These are phyloP conservation scores for Apostichopus californicus DNA, from an alignment of 35 echinoderm and acorn worm species.

Conservation along the genomic window DNA sequence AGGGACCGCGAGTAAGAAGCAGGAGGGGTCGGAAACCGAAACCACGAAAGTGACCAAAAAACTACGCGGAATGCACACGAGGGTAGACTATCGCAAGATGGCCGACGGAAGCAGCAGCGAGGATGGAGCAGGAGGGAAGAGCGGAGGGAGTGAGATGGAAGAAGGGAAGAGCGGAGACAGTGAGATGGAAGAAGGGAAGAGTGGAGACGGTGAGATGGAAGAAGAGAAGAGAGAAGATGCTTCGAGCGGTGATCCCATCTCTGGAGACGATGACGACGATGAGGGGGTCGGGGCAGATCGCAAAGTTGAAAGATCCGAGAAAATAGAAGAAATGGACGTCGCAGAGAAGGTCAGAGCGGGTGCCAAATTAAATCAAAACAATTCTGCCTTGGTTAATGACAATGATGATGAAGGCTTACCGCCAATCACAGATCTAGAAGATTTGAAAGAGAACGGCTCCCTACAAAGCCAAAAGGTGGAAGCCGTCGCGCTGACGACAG, in stretches of 20 bases:
- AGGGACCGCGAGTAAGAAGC: conserved; percentile 1
- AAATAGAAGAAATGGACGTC: neutral
- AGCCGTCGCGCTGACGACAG: neutral
- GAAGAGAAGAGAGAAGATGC: neutral
- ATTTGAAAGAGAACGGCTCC: conserved; percentile 25
- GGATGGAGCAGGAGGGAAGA: conserved; percentile 15
- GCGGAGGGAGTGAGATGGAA: conserved; percentile 3
- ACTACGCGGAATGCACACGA: conserved; percentile 21
- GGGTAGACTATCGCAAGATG: conserved; percentile 79
- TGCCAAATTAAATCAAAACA: conserved; percentile 16
- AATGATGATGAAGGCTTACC: conserved; percentile 18
- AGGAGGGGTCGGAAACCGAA: neutral
- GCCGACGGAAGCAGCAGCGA: conserved; percentile 53
- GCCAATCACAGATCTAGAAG: conserved; percentile 24
- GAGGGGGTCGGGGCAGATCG: conserved; percentile 21
- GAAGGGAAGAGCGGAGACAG: neutral
- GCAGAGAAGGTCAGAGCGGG: conserved; percentile 47
- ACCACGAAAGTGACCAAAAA: conserved; percentile 14
- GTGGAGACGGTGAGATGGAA: neutral
- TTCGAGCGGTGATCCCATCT: neutral
- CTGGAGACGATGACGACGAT: neutral
- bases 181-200: neutral
- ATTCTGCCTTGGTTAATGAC: conserved; percentile 19
- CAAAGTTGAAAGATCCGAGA: neutral
- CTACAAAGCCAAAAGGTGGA: neutral